Conservation (phyloP, 2,113 vertebrate genomes). For the Phrynosoma platyrhinos region DNA sequence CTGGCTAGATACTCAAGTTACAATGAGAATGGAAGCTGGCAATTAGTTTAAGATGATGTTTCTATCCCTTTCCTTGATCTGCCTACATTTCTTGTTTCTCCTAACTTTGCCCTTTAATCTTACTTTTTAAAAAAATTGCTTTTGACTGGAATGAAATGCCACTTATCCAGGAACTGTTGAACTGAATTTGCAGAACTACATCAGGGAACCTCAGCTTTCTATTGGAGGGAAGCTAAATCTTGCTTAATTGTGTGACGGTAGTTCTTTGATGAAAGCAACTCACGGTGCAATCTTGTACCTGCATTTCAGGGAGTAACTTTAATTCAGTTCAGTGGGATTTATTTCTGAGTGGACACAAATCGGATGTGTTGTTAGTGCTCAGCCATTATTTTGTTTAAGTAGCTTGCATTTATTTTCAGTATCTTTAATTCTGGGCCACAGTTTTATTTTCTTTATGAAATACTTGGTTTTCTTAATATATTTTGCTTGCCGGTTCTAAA, state of each 20-base stretch:
- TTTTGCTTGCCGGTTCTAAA: background rate
- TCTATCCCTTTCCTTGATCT: too few species aligned
- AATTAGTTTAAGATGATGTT: background rate
- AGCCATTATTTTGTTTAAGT: background rate
- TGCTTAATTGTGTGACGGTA: background rate
- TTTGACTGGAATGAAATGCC: background rate
- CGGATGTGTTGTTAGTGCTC: background rate
- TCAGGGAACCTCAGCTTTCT: background rate
- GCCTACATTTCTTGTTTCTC: background rate
- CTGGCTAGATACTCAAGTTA: background rate
- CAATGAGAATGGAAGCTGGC: background rate
- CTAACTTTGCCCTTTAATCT: background rate
- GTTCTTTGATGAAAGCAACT: slow-evolving; percentile 2
- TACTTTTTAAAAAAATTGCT: background rate
- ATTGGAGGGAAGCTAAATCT: background rate
- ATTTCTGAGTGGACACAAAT: background rate
- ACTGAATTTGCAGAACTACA: background rate
- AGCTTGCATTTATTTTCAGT: background rate
- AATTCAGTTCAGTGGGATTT: background rate
- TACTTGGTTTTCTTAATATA: background rate
- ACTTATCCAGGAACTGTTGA: background rate
- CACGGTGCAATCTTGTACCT: background rate
- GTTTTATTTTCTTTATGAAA: background rate
- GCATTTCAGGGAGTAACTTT: background rate
- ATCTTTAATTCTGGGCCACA: background rate